phyloP scores from a whole-genome alignment of 2,888 invertebrate genomes.

The Meandrusa payeni region DNA sequence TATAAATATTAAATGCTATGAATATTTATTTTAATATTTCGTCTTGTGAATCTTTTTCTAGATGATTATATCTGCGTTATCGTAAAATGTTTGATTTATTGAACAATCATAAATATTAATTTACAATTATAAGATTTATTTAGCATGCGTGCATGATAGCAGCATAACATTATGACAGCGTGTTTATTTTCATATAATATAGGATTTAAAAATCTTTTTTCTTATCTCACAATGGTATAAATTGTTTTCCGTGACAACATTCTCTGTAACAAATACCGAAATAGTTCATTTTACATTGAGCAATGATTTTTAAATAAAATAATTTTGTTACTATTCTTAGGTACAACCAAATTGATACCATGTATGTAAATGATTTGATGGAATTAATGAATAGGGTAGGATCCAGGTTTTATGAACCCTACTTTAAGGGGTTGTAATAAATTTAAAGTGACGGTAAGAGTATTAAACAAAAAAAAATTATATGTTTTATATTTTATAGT shows the following conservation, averaged over 20 bases:
- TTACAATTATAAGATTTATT: slow-evolving; percentile 35
- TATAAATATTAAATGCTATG: too few relatives aligned
- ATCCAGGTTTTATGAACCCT: too few relatives aligned
- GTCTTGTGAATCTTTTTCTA: too few relatives aligned
- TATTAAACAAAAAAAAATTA: too few relatives aligned
- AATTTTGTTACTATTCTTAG: too few relatives aligned
- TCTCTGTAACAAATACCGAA: slow-evolving; percentile 37
- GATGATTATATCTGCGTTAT: too few relatives aligned
- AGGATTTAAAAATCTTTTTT: slow-evolving; percentile 65
- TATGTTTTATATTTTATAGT: too few relatives aligned
- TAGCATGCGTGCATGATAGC: slow-evolving; percentile 75
- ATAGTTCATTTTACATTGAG: slow-evolving; percentile 49
- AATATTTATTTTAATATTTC: too few relatives aligned
- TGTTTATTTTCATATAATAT: slow-evolving; percentile 47
- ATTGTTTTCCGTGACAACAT: slow-evolving; percentile 54
- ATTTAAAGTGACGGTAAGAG: too few relatives aligned
- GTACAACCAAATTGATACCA: not conserved
- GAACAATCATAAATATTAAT: slow-evolving; percentile 9
- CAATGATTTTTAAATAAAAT: slow-evolving; percentile 38
- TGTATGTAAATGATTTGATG: too few relatives aligned
- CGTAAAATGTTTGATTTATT: not conserved
- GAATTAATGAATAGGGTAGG: too few relatives aligned
- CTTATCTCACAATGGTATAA: slow-evolving; percentile 45
- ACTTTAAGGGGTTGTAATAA: too few relatives aligned
- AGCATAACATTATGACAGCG: slow-evolving; percentile 66